A percentile compares a stretch with the other conserved stretches of the same genome.
phyloP scores from a whole-genome alignment of 1,140 invertebrate genomes.

The Bathynomus jamesi region DNA sequence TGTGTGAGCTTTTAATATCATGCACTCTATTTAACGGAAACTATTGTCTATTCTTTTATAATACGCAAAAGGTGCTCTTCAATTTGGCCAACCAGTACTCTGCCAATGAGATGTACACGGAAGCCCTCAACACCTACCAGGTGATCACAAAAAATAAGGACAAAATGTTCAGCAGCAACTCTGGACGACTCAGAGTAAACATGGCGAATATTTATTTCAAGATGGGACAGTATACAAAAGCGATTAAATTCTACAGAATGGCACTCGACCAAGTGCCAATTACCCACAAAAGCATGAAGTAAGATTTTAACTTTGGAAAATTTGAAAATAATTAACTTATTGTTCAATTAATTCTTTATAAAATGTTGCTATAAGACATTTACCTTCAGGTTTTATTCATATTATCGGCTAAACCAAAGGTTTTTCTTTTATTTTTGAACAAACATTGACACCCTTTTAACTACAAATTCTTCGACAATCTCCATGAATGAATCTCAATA shows the following conservation, averaged over 20 bases:
- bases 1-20: no score
- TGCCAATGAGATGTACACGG: slow-evolving; percentile 86
- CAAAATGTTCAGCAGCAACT: slow-evolving; percentile 74
- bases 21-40: no score
- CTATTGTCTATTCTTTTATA: no score
- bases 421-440: no score
- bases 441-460: no score
- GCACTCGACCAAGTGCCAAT: slow-evolving; percentile 90
- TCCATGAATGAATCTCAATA: no score
- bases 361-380: no score
- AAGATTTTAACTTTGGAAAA: no score
- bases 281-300: slow-evolving; percentile 82
- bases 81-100: slow-evolving; percentile 90
- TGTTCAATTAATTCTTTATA: no score
- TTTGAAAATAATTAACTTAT: neutral
- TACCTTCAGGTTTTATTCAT: no score
- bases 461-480: no score
- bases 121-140: slow-evolving; percentile 92
- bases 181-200: slow-evolving; percentile 86
- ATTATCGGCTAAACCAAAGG: no score
- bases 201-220: slow-evolving; percentile 98
- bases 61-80: slow-evolving; percentile 88
- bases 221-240: slow-evolving; percentile 87
- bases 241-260: slow-evolving; percentile 96
- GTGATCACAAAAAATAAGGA: slow-evolving; percentile 59